These are phyloP conservation scores for Protonibea diacanthus DNA, from an alignment of 2,797 vertebrate genomes.

Conservation along the genomic window DNA sequence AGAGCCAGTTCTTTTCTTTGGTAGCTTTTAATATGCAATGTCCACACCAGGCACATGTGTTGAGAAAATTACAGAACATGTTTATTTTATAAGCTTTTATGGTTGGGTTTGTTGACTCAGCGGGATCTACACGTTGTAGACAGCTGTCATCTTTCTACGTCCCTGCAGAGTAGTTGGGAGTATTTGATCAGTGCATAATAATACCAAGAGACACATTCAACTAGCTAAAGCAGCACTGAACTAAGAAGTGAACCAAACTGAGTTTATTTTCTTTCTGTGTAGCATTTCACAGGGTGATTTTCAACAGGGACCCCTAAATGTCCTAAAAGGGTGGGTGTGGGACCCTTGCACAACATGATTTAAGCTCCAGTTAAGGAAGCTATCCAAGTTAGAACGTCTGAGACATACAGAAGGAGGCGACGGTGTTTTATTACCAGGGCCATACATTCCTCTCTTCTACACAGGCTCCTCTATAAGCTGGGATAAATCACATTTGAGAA, in stretches of 20 bases:
- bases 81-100: conserved; percentile 68
- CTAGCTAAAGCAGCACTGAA: conserved; percentile 7
- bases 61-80: conserved; percentile 60
- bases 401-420: conserved; percentile 34
- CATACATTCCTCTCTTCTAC: conserved; percentile 55
- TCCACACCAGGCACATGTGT: conserved; percentile 55
- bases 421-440: conserved; percentile 66
- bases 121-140: conserved; percentile 38
- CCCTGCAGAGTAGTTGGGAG: conserved; percentile 1
- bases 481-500: conserved; percentile 20
- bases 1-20: conserved; percentile 32
- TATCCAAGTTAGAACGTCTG: conserved; percentile 52
- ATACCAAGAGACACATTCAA: background rate
- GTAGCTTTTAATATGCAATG: conserved; percentile 44
- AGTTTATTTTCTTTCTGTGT: conserved; percentile 20
- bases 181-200: conserved; percentile 15
- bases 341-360: conserved; percentile 41
- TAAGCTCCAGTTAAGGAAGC: conserved; percentile 52
- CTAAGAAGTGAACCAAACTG: conserved; percentile 10
- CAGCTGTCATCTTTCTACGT: conserved; percentile 47
- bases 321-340: background rate
- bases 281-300: conserved; percentile 34
- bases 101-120: conserved; percentile 58
- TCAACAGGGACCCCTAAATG: conserved; percentile 21
- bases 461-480: conserved; percentile 18